phyloP scores from a whole-genome alignment of 1,140 invertebrate genomes.

The Hyphantria cunea region DNA sequence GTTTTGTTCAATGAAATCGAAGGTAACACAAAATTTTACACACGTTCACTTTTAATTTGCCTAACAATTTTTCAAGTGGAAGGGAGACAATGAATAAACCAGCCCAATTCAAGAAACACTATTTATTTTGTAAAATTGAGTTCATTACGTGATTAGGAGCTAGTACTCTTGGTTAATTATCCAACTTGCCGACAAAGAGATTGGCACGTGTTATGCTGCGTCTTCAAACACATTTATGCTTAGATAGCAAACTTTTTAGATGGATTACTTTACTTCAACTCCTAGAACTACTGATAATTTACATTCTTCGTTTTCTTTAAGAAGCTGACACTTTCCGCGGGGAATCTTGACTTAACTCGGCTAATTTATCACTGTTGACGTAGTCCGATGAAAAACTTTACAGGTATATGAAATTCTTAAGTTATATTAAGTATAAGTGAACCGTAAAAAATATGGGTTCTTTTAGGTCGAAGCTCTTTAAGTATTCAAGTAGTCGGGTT shows the following conservation, averaged over 20 bases:
- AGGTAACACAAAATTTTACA: conserved; percentile 6
- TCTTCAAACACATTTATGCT: conserved; percentile 1
- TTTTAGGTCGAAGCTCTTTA: conserved; percentile 23
- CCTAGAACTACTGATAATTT: conserved; percentile 9
- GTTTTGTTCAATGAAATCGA: conserved; percentile 17
- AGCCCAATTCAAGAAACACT: neutral
- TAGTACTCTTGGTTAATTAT: conserved; percentile 16
- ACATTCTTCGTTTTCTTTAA: conserved; percentile 15
- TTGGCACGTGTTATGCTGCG: conserved; percentile 7
- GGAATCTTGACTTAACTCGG: conserved; percentile 13
- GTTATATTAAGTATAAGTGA: neutral
- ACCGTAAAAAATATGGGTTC: conserved; percentile 17
- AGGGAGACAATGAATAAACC: neutral
- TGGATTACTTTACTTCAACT: conserved; percentile 13
- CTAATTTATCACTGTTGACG: conserved; percentile 5
- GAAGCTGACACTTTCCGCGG: conserved; percentile 21
- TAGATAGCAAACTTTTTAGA: conserved; percentile 17
- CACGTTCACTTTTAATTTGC: neutral
- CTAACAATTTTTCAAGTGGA: neutral
- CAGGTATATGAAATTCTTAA: conserved; percentile 9
- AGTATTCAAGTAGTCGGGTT: conserved; percentile 11
- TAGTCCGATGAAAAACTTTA: conserved; percentile 4
- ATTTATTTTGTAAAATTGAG: conserved; percentile 6
- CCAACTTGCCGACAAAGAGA: conserved; percentile 25
- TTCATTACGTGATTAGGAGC: conserved; percentile 16